phyloP scores from a whole-genome alignment of 2,113 vertebrate species.

The Eretmochelys imbricata region DNA sequence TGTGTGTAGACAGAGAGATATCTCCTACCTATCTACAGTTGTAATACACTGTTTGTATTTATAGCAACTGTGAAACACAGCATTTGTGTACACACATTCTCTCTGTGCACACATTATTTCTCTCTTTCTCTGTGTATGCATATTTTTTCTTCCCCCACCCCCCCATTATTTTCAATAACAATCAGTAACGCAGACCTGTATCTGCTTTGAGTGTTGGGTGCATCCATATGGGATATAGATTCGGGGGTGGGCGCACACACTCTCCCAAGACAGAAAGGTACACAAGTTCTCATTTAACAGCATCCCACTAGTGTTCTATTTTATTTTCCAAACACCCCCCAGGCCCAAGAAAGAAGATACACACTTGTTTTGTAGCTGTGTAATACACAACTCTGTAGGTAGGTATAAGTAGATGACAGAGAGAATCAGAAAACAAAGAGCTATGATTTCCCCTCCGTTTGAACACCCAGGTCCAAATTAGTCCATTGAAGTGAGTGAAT shows the following conservation, averaged over 20 bases:
- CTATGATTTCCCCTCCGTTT: neutral
- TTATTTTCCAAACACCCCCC: neutral
- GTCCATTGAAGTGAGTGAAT: neutral
- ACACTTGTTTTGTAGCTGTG: neutral
- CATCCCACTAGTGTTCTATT: neutral
- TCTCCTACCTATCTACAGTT: too few relatives aligned
- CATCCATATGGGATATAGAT: too few relatives aligned
- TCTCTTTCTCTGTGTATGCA: too few relatives aligned
- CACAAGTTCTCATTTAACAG: neutral
- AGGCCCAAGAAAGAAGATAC: neutral
- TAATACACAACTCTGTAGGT: conserved; percentile 21
- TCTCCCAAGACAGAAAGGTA: too few relatives aligned
- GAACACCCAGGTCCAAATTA: neutral
- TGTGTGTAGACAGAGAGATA: too few relatives aligned
- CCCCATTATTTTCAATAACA: too few relatives aligned
- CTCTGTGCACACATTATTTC: too few relatives aligned
- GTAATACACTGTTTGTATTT: neutral
- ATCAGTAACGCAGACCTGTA: too few relatives aligned
- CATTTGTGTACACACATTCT: neutral
- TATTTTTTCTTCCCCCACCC: too few relatives aligned
- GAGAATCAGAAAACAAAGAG: neutral
- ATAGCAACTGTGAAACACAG: neutral
- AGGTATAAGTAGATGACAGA: neutral
- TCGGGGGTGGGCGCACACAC: too few relatives aligned
- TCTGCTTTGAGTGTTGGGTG: too few relatives aligned